These are phyloP conservation scores for Synchiropus splendidus DNA, from an alignment of 2,113 vertebrate genomes.

Conservation along the genomic window DNA sequence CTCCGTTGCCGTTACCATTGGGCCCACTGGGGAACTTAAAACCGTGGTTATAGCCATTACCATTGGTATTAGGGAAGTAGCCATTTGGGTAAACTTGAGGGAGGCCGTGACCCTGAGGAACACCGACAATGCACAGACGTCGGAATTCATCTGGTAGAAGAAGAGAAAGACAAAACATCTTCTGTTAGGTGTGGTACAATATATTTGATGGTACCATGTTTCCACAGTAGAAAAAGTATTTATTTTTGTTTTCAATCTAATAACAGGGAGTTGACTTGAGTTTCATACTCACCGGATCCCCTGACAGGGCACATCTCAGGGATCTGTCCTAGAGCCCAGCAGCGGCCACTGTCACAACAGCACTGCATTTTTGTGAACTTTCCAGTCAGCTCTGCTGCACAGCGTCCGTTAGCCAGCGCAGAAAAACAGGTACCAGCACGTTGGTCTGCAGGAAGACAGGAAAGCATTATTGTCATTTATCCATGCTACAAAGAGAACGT, in stretches of 20 bases:
- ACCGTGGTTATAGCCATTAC: slow-evolving; percentile 16
- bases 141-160: slow-evolving; percentile 75
- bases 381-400: slow-evolving; percentile 77
- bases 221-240: background rate
- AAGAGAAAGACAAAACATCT: background rate
- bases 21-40: slow-evolving; percentile 7
- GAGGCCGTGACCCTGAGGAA: slow-evolving; percentile 59
- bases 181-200: slow-evolving; percentile 2
- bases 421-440: slow-evolving; percentile 86
- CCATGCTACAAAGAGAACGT: background rate
- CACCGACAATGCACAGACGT: slow-evolving; percentile 75
- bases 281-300: slow-evolving; percentile 78
- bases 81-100: slow-evolving; percentile 46
- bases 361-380: slow-evolving; percentile 90
- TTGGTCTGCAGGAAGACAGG: slow-evolving; percentile 73
- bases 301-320: slow-evolving; percentile 92
- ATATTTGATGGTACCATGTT: slow-evolving; percentile 2
- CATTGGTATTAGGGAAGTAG: slow-evolving; percentile 48
- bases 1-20: slow-evolving; percentile 37
- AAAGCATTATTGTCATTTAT: background rate
- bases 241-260: slow-evolving; percentile 1
- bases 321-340: slow-evolving; percentile 82
- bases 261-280: background rate
- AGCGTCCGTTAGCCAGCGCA: slow-evolving; percentile 81
- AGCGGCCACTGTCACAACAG: slow-evolving; percentile 90